Evolutionary conservation across 2,797 vertebrate species (phyloP), one percentile per base, ranked within the genome.

Genomic region (Gastrophryne carolinensis): DNA sequence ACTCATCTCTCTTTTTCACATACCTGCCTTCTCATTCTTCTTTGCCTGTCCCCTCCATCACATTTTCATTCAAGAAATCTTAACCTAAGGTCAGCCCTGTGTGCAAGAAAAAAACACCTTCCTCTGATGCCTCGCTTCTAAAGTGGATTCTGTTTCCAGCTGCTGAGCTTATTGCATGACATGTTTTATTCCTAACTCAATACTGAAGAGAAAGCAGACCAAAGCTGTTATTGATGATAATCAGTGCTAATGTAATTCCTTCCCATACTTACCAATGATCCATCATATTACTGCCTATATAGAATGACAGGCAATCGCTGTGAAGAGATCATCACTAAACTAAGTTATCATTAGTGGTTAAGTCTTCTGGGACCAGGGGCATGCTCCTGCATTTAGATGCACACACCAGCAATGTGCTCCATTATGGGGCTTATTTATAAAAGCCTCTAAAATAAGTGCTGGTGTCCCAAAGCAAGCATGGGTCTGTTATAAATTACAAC

Each of bases 201-300:
- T 19, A 32, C 19, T 4, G 34, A n/a, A 50, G 23, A 52, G 23
- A 39, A 67, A 24, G 47, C n/a, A 65, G 15, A 49, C 3, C 11
- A 52, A 24, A 32, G 64, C 32, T 27, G 35, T 67, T 10, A 54
- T 15, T 3, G 64, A 53, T 23, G 9, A 13, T 37, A 67, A 67
- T 67, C 30, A 35, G 32, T 17, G 49, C 41, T 66, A 66, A 66
- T 67, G 49, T 26, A 32, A 67, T 67, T 67, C 13, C 32, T 54
- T 37, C 24, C 24, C 52, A 30, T 52, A 67, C 64, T 34, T 52
- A 67, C 64, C 34, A 67, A 67, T 67, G 47, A 67, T 67, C 49
- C 27, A 32, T 67, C 50, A 54, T 39, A 67, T 67, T 67, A 67
- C 13, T 24, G 29, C 49, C 32, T 39, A 53, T 53, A 27, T 67